These are phyloP conservation scores for Drosophila setifemur DNA, from an alignment of 1,140 invertebrate genomes.

Conservation along the genomic window DNA sequence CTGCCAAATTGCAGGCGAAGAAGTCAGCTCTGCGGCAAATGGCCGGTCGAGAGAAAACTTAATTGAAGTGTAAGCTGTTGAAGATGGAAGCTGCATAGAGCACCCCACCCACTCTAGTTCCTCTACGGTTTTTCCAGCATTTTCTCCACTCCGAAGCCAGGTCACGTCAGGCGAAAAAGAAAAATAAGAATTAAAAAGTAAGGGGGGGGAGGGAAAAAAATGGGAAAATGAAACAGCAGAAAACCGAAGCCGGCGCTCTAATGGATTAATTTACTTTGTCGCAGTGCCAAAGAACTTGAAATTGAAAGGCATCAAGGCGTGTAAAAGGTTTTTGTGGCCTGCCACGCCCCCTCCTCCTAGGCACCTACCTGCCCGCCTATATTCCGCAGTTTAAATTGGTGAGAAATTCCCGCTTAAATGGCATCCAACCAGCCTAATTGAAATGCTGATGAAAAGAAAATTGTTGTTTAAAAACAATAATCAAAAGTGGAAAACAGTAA, in stretches of 20 bases:
- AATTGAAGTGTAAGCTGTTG: conserved; percentile 76
- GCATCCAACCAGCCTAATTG: conserved; percentile 64
- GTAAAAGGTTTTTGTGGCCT: conserved; percentile 70
- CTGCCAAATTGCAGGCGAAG: conserved; percentile 71
- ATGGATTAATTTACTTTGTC: conserved; percentile 80
- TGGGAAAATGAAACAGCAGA: conserved; percentile 19
- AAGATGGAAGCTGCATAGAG: conserved; percentile 60
- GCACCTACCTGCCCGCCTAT: neutral
- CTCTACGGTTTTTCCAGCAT: conserved; percentile 7
- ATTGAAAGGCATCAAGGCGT: conserved; percentile 57
- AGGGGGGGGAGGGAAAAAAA: conserved; percentile 30
- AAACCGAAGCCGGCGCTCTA: conserved; percentile 49
- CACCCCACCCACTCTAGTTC: neutral
- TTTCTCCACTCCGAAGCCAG: conserved; percentile 30
- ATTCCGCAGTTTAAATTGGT: neutral
- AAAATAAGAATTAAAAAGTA: conserved; percentile 40
- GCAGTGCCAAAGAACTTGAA: conserved; percentile 67
- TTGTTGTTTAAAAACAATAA: conserved; percentile 73
- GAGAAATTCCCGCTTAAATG: conserved; percentile 38
- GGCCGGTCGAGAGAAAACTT: conserved; percentile 55
- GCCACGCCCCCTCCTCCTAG: conserved; percentile 11
- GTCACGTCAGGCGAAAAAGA: conserved; percentile 58
- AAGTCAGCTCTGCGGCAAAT: conserved; percentile 46
- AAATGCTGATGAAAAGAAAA: conserved; percentile 78
- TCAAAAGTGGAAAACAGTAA: conserved; percentile 74